Percentiles rank a stretch among this genome's conserved stretches.
phyloP scores from a whole-genome alignment of 1,140 invertebrate species.

The Frieseomelitta varia region DNA sequence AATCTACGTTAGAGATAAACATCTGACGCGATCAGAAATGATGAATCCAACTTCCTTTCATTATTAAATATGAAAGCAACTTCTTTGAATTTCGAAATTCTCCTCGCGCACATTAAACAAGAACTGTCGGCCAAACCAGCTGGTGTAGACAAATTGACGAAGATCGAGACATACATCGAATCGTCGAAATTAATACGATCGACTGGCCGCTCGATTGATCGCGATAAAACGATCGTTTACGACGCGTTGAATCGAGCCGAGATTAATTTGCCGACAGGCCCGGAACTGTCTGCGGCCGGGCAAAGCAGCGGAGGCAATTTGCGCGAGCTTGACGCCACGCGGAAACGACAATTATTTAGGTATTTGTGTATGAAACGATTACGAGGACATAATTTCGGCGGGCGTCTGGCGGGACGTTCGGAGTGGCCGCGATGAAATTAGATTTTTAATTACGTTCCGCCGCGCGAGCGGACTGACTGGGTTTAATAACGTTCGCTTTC shows the following conservation, averaged over 20 bases:
- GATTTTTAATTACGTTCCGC: constrained; percentile 51
- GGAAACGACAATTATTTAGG: constrained; percentile 38
- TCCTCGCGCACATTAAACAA: too few species aligned
- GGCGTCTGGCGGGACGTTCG: not conserved
- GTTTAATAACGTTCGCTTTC: constrained; percentile 63
- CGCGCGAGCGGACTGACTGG: constrained; percentile 6
- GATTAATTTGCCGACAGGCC: constrained; percentile 14
- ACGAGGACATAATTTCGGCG: constrained; percentile 36
- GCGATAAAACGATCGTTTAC: constrained; percentile 11
- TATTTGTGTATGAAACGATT: constrained; percentile 42
- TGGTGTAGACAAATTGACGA: too few species aligned
- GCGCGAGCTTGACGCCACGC: not conserved
- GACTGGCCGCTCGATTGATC: not conserved
- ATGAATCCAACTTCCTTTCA: too few species aligned
- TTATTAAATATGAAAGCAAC: too few species aligned
- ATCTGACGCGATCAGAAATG: too few species aligned
- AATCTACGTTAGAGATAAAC: too few species aligned
- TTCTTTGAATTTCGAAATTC: too few species aligned
- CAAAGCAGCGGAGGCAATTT: constrained; percentile 20
- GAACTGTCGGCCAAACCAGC: too few species aligned
- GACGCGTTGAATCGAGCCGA: not conserved
- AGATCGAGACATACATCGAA: not conserved
- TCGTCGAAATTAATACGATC: not conserved
- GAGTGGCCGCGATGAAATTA: constrained; percentile 41
- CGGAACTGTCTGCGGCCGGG: not conserved